phyloP scores from a whole-genome alignment of 1,140 invertebrate species.

The Lamellibrachia luymesi region DNA sequence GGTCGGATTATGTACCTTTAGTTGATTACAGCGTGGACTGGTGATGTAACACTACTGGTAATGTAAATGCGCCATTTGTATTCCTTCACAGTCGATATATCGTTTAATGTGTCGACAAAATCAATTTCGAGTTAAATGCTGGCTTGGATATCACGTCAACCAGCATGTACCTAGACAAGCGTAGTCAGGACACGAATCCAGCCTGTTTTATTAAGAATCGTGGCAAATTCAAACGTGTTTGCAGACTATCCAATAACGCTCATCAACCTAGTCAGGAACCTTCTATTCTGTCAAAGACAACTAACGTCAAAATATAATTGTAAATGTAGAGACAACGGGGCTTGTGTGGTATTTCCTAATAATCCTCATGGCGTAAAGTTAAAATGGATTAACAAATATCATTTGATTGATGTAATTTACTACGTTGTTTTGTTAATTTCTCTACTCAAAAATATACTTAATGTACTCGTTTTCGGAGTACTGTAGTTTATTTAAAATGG shows the following conservation, averaged over 20 bases:
- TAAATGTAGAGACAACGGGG: background rate
- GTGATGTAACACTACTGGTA: background rate
- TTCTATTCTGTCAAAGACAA: background rate
- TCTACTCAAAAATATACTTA: background rate
- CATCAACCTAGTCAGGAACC: background rate
- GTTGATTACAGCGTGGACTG: too few species aligned
- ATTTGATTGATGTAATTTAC: too few species aligned
- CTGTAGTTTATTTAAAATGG: background rate
- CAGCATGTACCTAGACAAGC: background rate
- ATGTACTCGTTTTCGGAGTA: background rate
- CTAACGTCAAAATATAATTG: background rate
- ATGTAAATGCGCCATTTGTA: background rate
- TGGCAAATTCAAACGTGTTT: background rate
- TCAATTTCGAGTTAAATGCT: background rate
- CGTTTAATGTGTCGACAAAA: background rate
- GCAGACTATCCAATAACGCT: background rate
- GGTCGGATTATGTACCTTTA: too few species aligned
- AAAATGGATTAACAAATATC: too few species aligned
- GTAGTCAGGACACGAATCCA: background rate
- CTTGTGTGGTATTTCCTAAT: too few species aligned
- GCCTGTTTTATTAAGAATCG: background rate
- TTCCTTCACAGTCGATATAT: background rate
- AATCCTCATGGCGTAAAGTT: too few species aligned
- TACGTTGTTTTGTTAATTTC: background rate
- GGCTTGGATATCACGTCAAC: background rate